Base-by-base conservation (phyloP, 2,888 invertebrate species). In the Eumacrocentrus americanus region DNA sequence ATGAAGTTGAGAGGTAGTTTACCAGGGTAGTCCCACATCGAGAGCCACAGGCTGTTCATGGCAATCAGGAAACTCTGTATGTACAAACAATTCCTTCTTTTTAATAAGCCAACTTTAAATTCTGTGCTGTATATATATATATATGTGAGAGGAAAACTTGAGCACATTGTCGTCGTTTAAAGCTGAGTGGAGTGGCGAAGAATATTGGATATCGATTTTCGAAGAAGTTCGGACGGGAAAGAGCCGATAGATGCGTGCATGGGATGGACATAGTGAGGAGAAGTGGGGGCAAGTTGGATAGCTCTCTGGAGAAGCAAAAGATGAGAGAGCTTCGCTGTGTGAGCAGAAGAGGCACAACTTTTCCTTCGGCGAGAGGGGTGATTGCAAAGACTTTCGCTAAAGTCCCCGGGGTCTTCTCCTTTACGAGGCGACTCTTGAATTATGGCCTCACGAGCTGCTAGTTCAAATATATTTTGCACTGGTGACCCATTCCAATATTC, bases 1-100 rank as follows among this genome's bases (percentile, higher is more conserved):
- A 86, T 80, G 85, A 90, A 91, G 68, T 84, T 83, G 71, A 91
- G 85, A 9, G 86, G 84, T 59, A 84, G 82, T 70, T 84, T 84
- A 18, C 82, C 82, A 0, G 84, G 83, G 61, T 75, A 75, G 59
- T 81, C 76, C 72, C 81, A 81, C 78, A 83, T 83, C n/a, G 84
- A 84, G 52, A 82, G 73, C 80, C 89, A 86, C 56, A 88, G 77
- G 2, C 75, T 77, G 78, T 89, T 89, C 74, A 89, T 87, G 61
- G 85, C 84, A 63, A 85, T 84, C 61, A 90, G 79, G 74, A 90
- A 89, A 68, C 81, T 83, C 88, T 89, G 78, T 2, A 76, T 75
- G 58, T 69, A 68, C 7, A 52, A 47, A 16, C 37, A 22, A 1
- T 16, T 14, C 29, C 9, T 29, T 29, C 29, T 6, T n/a, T n/a